These are phyloP conservation scores for Protodeltote pygarga DNA, from an alignment of 2,888 invertebrate species.

Conservation along the genomic window DNA sequence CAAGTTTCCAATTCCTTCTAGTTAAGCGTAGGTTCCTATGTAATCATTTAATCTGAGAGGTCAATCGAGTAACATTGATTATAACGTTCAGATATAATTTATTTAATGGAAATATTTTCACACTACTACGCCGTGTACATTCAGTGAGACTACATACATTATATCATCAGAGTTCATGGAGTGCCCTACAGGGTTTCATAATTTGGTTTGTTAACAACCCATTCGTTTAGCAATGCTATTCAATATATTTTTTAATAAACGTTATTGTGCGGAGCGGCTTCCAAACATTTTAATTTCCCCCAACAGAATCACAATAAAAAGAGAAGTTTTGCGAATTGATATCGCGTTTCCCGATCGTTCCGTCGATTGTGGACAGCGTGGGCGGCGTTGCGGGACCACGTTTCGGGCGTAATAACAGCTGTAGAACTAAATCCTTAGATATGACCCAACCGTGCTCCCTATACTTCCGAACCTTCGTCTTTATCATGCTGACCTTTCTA, in stretches of 20 bases:
- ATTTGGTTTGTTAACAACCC: slow-evolving; percentile 17
- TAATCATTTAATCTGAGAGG: no score
- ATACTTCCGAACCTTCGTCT: slow-evolving; percentile 47
- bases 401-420: slow-evolving; percentile 64
- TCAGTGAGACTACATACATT: no score
- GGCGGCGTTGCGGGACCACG: slow-evolving; percentile 23
- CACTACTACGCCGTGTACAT: no score
- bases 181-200: neutral
- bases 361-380: slow-evolving; percentile 53
- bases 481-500: slow-evolving; percentile 55
- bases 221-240: slow-evolving; percentile 24
- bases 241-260: slow-evolving; percentile 47
- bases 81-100: no score
- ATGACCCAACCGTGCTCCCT: slow-evolving; percentile 45
- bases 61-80: no score
- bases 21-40: no score
- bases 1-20: no score
- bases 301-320: slow-evolving; percentile 53
- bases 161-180: no score
- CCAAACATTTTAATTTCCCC: slow-evolving; percentile 66
- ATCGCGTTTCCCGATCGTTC: slow-evolving; percentile 70
- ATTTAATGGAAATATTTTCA: no score
- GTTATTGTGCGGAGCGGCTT: slow-evolving; percentile 43
- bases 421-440: slow-evolving; percentile 66
- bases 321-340: slow-evolving; percentile 69